phyloP scores from a whole-genome alignment of 1,140 invertebrate genomes.

The Gonioctena quinquepunctata region DNA sequence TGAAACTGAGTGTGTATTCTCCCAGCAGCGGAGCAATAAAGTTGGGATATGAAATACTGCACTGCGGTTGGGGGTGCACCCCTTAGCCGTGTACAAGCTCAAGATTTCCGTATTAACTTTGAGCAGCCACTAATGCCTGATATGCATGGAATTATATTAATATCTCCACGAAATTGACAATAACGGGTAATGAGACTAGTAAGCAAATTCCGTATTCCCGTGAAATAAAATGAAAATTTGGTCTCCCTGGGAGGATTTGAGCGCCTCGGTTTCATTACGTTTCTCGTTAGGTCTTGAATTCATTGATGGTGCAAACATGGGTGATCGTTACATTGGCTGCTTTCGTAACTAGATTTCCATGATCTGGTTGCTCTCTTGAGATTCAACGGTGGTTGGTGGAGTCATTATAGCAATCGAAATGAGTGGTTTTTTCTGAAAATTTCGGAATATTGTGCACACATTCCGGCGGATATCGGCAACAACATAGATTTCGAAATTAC shows the following conservation, averaged over 20 bases:
- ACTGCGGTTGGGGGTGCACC: neutral
- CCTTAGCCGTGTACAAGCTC: neutral
- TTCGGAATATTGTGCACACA: too few species aligned
- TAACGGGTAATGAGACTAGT: neutral
- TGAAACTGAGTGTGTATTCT: neutral
- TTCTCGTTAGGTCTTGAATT: neutral
- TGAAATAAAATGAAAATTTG: neutral
- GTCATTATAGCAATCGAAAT: too few species aligned
- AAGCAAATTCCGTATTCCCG: neutral
- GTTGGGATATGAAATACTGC: neutral
- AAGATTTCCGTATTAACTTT: neutral
- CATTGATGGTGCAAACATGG: neutral
- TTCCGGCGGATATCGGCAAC: too few species aligned
- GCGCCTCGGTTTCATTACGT: neutral
- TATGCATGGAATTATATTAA: neutral
- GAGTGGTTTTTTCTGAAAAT: too few species aligned
- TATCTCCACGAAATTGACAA: neutral
- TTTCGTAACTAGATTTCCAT: too few species aligned
- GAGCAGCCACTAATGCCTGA: neutral
- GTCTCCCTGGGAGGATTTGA: neutral
- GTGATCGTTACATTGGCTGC: too few species aligned
- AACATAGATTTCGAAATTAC: too few species aligned
- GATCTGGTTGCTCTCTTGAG: too few species aligned
- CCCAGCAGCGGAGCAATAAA: neutral
- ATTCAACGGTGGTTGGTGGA: too few species aligned